A percentile compares a stretch with the other conserved stretches of the same genome.
These are phyloP conservation scores for Microplitis demolitor DNA, from an alignment of 1,140 invertebrate genomes.

Conservation along the genomic window DNA sequence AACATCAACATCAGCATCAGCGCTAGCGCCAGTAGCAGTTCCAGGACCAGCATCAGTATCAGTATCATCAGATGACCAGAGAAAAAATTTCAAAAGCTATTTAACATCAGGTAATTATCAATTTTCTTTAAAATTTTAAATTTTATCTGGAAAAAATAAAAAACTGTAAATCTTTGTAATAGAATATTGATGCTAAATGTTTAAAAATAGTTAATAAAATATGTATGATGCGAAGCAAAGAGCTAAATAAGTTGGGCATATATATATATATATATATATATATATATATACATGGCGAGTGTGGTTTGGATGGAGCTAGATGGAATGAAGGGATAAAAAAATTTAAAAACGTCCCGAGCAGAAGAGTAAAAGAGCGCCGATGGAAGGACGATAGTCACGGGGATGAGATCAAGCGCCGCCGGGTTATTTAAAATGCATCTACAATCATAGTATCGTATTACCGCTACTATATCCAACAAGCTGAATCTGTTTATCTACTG, in stretches of 20 bases:
- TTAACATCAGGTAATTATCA: too few species aligned
- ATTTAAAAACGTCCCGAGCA: neutral
- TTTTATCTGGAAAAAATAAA: too few species aligned
- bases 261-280: neutral
- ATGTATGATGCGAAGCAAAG: neutral
- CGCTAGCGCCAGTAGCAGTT: too few species aligned
- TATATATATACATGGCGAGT: neutral
- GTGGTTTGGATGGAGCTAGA: neutral
- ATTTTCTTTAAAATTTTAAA: too few species aligned
- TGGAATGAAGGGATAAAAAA: constrained; percentile 1
- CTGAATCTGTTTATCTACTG: neutral
- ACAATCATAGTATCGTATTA: constrained; percentile 31
- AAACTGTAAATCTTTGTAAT: too few species aligned
- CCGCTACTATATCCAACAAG: constrained; percentile 4
- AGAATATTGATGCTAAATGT: too few species aligned
- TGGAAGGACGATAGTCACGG: constrained; percentile 43
- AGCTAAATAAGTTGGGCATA: neutral
- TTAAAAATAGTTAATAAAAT: neutral
- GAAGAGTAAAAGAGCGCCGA: neutral
- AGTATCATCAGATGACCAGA: too few species aligned
- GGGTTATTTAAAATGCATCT: constrained; percentile 39
- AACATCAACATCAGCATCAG: too few species aligned
- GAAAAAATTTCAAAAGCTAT: too few species aligned
- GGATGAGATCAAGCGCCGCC: constrained; percentile 22
- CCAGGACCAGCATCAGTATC: too few species aligned